Base-by-base conservation (phyloP, 92 coral and sea anemone genomes). In the Porites cylindrica region DNA sequence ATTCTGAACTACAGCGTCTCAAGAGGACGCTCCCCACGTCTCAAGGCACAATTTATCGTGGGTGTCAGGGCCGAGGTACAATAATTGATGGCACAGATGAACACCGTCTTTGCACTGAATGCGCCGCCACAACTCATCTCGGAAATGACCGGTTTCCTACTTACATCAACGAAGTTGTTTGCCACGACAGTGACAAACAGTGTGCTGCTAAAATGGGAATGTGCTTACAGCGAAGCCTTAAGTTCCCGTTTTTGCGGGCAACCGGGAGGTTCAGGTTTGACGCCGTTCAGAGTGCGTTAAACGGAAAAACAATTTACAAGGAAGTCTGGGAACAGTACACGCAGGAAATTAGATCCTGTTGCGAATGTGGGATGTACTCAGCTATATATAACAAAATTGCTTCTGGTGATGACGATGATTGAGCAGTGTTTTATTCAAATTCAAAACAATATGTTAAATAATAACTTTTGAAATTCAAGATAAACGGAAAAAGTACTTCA, bases 131-230 rank as follows among this genome's bases (percentile, higher is more conserved):
- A 4, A 91, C 92, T 26, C 78, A 62, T 9, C 93, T 91, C 7
- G 24, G 62, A 14, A 69, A 17, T 17, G 66, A 78, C 62, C 70
- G 61, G 51, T 60, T 83, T 6, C 96, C 96, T 4, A 53, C 68
- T 64, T 80, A 12, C 75, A 91, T 93, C 79, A 93, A 93, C 29
- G 96, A 93, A 82, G 92, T 84, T 12, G 85, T 78, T 29, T 93
- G 94, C 21, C 87, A 82, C 14, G 72, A 76, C 51, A 56, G 53
- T 11, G 84, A 86, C 67, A 13, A 1, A n/a, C 53, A 47, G 7
- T 88, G 91, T 56, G 80, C 80, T n/a, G 66, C 61, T 7, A 63
- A 20, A 0, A 54, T 61, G 74, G 91, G 91, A 9, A 6, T 43
- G 19, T 88, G 87, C 66, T 21, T 65, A 11, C 85, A 71, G 53